Conservation (phyloP, 2,888 invertebrate species). For the Agriopis marginaria region DNA sequence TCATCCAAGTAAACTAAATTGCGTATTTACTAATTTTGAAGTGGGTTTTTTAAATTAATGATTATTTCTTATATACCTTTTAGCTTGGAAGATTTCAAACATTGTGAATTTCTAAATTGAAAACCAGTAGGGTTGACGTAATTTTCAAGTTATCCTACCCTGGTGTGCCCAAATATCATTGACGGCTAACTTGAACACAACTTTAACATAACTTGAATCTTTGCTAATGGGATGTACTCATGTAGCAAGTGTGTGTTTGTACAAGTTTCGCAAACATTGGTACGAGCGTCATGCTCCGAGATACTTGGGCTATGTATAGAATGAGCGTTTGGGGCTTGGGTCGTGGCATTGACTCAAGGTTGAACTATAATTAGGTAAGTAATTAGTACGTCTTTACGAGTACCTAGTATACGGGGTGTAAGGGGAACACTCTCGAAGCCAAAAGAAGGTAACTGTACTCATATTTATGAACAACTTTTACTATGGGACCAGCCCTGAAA, state of each 20-base stretch:
- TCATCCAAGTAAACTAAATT: too few species aligned
- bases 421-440: too few species aligned
- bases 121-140: background rate
- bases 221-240: conserved; percentile 25
- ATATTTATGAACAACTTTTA: too few species aligned
- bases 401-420: background rate
- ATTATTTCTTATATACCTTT: too few species aligned
- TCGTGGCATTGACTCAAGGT: conserved; percentile 22
- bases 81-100: too few species aligned
- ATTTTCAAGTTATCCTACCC: background rate
- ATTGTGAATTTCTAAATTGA: too few species aligned
- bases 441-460: too few species aligned
- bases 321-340: background rate
- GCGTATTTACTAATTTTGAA: too few species aligned
- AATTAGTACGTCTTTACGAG: conserved; percentile 5
- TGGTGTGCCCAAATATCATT: conserved; percentile 11
- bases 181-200: conserved; percentile 15
- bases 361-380: conserved; percentile 7
- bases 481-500: too few species aligned
- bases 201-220: conserved; percentile 29
- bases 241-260: conserved; percentile 27
- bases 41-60: too few species aligned
- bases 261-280: conserved; percentile 29
- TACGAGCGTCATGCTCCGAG: conserved; percentile 12
- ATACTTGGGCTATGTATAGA: conserved; percentile 15